A percentile compares a stretch with the other conserved stretches of the same genome.
Conservation (phyloP, 2,113 vertebrate species). For the Vulpes vulpes region DNA sequence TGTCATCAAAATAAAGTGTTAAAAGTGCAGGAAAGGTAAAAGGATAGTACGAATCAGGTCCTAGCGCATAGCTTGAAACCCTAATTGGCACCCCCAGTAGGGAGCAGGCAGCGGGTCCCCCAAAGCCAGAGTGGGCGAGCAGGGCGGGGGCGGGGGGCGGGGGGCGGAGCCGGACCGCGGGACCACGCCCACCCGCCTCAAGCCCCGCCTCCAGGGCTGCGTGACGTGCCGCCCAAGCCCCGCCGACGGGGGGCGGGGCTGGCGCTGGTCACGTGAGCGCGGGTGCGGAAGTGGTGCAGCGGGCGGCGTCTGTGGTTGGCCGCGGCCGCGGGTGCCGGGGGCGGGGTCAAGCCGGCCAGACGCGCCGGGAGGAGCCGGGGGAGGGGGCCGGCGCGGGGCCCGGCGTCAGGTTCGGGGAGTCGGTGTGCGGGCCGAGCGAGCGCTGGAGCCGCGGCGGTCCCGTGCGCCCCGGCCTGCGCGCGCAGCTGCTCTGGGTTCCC, state of each 20-base stretch:
- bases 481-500: not conserved
- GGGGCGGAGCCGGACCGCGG: not conserved
- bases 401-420: not conserved
- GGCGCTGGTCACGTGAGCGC: slow-evolving; percentile 14
- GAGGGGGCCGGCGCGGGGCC: slow-evolving; percentile 46
- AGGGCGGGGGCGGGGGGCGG: no score
- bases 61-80: not conserved
- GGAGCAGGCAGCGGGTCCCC: not conserved
- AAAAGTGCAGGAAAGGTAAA: no score
- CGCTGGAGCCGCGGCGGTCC: not conserved
- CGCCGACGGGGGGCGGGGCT: not conserved
- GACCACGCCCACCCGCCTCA: not conserved
- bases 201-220: not conserved
- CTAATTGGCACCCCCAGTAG: accelerated
- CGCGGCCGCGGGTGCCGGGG: not conserved
- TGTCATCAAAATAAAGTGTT: no score
- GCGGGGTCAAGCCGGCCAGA: slow-evolving; percentile 53
- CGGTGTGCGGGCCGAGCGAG: not conserved
- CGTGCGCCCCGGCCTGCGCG: not conserved
- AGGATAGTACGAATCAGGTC: not conserved
- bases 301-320: slow-evolving; percentile 52
- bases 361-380: slow-evolving; percentile 42
- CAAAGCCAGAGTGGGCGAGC: not conserved
- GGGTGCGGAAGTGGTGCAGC: slow-evolving; percentile 72
- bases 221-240: not conserved